phyloP scores from a whole-genome alignment of 2,797 vertebrate genomes.

The Coendou prehensilis region DNA sequence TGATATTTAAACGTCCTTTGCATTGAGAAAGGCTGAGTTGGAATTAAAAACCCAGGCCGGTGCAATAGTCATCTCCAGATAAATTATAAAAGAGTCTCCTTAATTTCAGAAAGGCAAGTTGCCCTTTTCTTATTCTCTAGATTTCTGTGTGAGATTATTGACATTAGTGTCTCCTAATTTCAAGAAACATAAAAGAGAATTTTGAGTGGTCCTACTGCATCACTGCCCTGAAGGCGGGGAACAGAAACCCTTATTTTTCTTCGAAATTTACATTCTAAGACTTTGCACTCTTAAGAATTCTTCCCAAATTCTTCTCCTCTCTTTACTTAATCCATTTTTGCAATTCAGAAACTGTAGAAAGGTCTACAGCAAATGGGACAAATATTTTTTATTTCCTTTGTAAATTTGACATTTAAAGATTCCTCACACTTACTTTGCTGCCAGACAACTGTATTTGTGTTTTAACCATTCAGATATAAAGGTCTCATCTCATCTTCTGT shows the following conservation, averaged over 20 bases:
- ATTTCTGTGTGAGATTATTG: not conserved
- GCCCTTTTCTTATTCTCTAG: not conserved
- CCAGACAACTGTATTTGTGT: not conserved
- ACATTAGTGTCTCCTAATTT: not conserved
- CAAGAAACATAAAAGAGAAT: not conserved
- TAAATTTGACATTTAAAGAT: slow-evolving; percentile 7
- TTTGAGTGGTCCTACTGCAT: not conserved
- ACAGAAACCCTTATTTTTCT: not conserved
- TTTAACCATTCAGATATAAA: not conserved
- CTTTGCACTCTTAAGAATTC: not conserved
- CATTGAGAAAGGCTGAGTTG: not conserved
- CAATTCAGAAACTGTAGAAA: not conserved
- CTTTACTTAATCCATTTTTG: not conserved
- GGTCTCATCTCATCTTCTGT: not conserved
- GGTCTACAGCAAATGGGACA: not conserved
- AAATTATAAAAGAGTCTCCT: not conserved
- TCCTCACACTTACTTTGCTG: not conserved
- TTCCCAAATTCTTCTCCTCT: not conserved
- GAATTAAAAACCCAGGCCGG: not conserved
- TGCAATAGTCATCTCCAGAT: not conserved
- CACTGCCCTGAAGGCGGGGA: not conserved
- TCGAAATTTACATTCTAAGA: not conserved
- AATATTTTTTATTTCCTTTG: not conserved
- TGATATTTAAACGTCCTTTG: not conserved
- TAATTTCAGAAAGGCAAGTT: not conserved